Base-by-base conservation (phyloP, 92 coral and sea anemone genomes). In the Palythoa heliodiscus region DNA sequence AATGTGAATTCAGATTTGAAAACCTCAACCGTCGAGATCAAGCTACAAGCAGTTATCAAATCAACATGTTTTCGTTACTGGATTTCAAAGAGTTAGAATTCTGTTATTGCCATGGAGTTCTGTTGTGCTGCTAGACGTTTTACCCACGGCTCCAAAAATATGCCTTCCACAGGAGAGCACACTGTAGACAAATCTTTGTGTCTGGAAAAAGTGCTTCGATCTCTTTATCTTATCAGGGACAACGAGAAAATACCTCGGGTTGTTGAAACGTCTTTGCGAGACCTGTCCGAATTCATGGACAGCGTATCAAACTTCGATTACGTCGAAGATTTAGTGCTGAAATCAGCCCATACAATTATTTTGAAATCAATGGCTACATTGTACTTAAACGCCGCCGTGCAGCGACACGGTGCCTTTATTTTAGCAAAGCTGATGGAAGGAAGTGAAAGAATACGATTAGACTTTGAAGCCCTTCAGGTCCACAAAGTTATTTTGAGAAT, bases 261-360 rank as follows among this genome's bases (percentile, higher is more conserved):
- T 19, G 84, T 92, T 20, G 92, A 92, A 76, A 67, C 73, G 69
- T 84, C 87, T 52, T 81, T 94, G 89, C 71, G 82, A 40, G 87
- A 86, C 40, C 89, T 94, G 19, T 93, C 93, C 4, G 93, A 94
- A 47, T 67, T 71, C 70, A 50, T 93, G 24, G 90, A 88, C 57
- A 86, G 89, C 19, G 85, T 64, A 66, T 70, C 60, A n/a, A 29
- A 47, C 35, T 22, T 70, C 39, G 73, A 77, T 10, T 78, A 91
- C 35, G 50, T 88, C 58, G 77, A 68, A n/a, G 50, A 63, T 10
- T 35, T 92, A 67, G 92, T 88, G 69, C 58, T 11, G 22, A 89
- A 71, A 40, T 67, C 83, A n/a, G 91, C 95, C 10, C 88, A 90
- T 47, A n/a, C 52, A 4, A 76, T 88, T 9, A 89, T 94, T 25